These are phyloP conservation scores for Crotalus helleri DNA, from an alignment of 2,113 vertebrate species.

Conservation along the genomic window DNA sequence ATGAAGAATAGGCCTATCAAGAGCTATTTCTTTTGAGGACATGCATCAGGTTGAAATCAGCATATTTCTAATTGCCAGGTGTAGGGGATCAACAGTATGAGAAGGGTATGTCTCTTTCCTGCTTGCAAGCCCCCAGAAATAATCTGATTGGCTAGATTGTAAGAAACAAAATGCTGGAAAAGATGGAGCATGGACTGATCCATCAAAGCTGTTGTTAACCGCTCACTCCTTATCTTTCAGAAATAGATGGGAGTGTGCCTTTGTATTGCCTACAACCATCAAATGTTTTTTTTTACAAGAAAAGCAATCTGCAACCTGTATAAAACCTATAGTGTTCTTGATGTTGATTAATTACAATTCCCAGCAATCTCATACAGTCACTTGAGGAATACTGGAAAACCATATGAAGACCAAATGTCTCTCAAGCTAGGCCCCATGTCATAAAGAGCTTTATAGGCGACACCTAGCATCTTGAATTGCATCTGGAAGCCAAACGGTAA, in stretches of 20 bases:
- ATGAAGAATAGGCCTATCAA: neutral
- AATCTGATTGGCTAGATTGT: neutral
- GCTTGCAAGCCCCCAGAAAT: neutral
- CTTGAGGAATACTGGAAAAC: neutral
- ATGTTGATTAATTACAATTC: neutral
- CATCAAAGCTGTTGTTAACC: neutral
- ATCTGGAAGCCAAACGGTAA: neutral
- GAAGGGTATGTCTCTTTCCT: neutral
- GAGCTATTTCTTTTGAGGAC: neutral
- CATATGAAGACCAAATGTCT: neutral
- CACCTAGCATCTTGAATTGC: neutral
- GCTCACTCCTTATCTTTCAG: neutral
- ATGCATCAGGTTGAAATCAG: neutral
- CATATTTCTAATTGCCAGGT: neutral
- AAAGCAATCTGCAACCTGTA: neutral
- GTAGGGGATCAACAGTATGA: neutral
- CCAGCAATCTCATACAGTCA: neutral
- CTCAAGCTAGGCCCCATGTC: neutral
- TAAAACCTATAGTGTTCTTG: neutral
- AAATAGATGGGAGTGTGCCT: neutral
- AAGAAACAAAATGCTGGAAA: neutral
- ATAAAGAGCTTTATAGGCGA: neutral
- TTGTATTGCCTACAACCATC: neutral
- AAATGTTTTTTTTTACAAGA: neutral
- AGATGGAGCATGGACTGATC: neutral